Conservation (phyloP, 2,113 vertebrate species). For the Sinocyclocheilus rhinocerous region DNA sequence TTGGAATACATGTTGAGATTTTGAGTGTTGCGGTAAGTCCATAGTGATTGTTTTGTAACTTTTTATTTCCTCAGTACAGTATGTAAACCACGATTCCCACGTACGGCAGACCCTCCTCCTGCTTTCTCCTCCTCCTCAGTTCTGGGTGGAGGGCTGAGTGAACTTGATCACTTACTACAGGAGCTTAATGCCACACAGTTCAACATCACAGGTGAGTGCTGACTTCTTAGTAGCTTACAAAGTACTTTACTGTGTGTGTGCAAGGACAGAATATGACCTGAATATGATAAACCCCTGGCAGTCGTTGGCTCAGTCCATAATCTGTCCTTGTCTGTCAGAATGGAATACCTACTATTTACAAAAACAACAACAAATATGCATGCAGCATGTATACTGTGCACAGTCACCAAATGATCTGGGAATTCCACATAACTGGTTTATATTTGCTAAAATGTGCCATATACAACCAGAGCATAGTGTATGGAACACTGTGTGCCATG, state of each 20-base stretch:
- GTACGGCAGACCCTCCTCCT: constrained; percentile 65
- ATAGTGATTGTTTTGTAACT: neutral
- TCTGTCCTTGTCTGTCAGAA: neutral
- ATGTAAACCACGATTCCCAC: constrained; percentile 84
- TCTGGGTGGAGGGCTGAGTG: constrained; percentile 85
- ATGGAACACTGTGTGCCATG: neutral
- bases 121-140: constrained; percentile 84
- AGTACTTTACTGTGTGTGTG: neutral
- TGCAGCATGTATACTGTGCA: neutral
- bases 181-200: constrained; percentile 94
- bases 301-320: neutral
- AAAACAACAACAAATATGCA: neutral
- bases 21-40: neutral
- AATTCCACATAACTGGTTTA: neutral
- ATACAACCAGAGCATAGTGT: neutral
- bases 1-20: neutral
- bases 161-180: constrained; percentile 88
- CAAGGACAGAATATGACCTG: neutral
- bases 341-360: neutral
- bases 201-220: constrained; percentile 85
- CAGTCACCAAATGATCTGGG: neutral
- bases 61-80: constrained; percentile 77
- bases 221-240: neutral
- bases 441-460: neutral
- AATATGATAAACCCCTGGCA: neutral